Evolutionary conservation across 2,113 vertebrate genomes (phyloP).

Genomic region (Numida meleagris): DNA sequence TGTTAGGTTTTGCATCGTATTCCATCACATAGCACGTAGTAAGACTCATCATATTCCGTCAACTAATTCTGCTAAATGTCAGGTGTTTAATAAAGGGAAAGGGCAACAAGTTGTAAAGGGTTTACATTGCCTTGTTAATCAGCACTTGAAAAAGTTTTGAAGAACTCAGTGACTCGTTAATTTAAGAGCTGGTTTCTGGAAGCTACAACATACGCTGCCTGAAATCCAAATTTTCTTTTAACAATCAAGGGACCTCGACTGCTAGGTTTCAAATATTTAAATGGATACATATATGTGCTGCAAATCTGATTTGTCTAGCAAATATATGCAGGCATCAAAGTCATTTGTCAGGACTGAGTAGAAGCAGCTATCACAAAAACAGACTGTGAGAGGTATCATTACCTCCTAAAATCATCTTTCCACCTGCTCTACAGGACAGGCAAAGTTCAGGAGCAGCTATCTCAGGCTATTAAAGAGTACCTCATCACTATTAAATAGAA

Average conservation of each 20-base stretch:
- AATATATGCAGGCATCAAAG: conserved; percentile 14
- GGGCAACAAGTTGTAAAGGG: conserved; percentile 78
- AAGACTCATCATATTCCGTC: conserved; percentile 75
- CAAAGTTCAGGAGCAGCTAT: conserved; percentile 27
- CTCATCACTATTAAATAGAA: neutral
- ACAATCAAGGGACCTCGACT: neutral
- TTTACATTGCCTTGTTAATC: conserved; percentile 74
- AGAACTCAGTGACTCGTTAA: conserved; percentile 67
- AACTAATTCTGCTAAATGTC: conserved; percentile 80
- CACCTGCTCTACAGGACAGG: conserved; percentile 7
- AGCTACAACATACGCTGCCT: neutral
- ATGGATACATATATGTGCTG: neutral
- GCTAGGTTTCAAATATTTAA: conserved; percentile 43
- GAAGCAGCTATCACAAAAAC: conserved; percentile 23
- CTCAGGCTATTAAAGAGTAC: conserved; percentile 38
- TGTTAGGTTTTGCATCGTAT: conserved; percentile 72
- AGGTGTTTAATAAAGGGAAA: conserved; percentile 82
- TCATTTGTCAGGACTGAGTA: conserved; percentile 4
- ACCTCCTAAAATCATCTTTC: conserved; percentile 28
- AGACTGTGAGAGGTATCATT: neutral
- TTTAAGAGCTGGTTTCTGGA: conserved; percentile 47
- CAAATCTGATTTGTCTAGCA: conserved; percentile 16
- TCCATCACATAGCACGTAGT: conserved; percentile 66
- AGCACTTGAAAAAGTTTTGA: conserved; percentile 60
- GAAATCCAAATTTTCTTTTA: conserved; percentile 47